Percentiles rank a stretch among this genome's conserved stretches.
Evolutionary conservation across 2,113 vertebrate genomes (phyloP).

Genomic region (Amphilophus citrinellus): DNA sequence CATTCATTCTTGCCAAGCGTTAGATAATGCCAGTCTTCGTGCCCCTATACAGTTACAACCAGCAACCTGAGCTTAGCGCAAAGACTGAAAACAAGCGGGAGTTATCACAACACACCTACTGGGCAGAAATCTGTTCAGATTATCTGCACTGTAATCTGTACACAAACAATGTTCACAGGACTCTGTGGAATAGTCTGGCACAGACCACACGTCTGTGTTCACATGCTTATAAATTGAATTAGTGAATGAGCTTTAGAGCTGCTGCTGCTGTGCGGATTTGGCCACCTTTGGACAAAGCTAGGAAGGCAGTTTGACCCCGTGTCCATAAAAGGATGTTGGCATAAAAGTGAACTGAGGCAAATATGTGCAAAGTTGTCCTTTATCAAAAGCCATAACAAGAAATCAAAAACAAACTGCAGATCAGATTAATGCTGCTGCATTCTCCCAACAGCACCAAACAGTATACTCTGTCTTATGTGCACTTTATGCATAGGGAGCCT

Average conservation of each 20-base stretch:
- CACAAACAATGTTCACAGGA: background rate
- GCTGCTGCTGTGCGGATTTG: background rate
- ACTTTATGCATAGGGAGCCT: background rate
- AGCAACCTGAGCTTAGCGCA: background rate
- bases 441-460: background rate
- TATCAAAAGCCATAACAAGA: background rate
- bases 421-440: background rate
- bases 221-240: constrained; percentile 6
- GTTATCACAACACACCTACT: constrained; percentile 1
- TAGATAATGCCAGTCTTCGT: background rate
- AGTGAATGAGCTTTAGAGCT: constrained; percentile 1
- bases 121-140: background rate
- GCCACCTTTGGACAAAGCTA: background rate
- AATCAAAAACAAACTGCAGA: background rate
- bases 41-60: background rate
- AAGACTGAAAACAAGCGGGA: background rate
- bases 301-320: background rate
- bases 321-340: background rate
- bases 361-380: background rate
- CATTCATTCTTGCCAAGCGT: background rate
- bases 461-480: background rate
- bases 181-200: background rate
- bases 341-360: background rate
- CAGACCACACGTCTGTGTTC: background rate
- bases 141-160: constrained; percentile 14